phyloP scores from a whole-genome alignment of 2,113 vertebrate genomes.

The Sitta europaea region DNA sequence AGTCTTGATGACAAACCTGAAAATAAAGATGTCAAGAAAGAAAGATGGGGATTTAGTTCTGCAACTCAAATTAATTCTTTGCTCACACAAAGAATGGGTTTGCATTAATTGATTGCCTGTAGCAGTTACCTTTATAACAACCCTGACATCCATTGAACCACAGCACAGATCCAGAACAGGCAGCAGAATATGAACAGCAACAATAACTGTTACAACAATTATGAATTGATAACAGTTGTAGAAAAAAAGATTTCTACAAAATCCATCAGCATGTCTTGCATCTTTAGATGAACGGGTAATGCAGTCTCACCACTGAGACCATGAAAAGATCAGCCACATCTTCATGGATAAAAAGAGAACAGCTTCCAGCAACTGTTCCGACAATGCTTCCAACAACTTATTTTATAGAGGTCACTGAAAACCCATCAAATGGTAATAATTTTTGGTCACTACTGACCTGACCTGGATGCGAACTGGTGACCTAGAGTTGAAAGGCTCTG shows the following conservation, averaged over 20 bases:
- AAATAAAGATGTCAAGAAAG: conserved; percentile 26
- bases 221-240: not conserved
- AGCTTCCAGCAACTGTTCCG: conserved; percentile 25
- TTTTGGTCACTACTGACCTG: conserved; percentile 69
- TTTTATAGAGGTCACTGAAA: conserved; percentile 45
- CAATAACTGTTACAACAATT: not conserved
- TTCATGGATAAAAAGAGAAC: not conserved
- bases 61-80: not conserved
- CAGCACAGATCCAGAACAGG: conserved; percentile 45
- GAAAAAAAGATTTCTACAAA: conserved; percentile 6
- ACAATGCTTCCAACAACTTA: not conserved
- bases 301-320: not conserved
- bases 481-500: conserved; percentile 68
- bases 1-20: conserved; percentile 11
- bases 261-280: not conserved
- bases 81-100: not conserved
- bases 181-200: conserved; percentile 1
- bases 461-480: conserved; percentile 64
- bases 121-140: not conserved
- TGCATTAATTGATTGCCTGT: not conserved
- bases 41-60: conserved; percentile 7
- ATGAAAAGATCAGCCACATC: not conserved
- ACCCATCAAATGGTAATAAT: conserved; percentile 48
- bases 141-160: not conserved
- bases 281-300: not conserved